Evolutionary conservation across 2,888 invertebrate genomes (phyloP), one percentile per base, ranked within the genome.

Genomic region (Cephus rjabovi): DNA sequence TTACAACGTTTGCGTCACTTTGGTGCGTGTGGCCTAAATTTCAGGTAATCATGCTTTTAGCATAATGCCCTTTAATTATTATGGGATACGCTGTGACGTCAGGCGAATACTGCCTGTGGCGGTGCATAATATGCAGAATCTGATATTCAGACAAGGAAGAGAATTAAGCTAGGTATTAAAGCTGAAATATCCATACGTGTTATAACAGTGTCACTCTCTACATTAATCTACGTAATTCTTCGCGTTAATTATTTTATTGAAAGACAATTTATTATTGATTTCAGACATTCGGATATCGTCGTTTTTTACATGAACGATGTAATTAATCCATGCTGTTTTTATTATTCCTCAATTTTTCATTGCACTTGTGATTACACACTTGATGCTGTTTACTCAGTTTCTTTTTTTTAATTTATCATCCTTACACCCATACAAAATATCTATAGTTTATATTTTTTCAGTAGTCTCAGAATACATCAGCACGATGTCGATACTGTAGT

Each of bases 11-110:
- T 77, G 78, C 69, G 75, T 40, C 74, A 78, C 71, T 79, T 75
- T 79, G 76, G 79, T 78, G 80, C 79, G 80, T 68, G 83, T 75
- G 81, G 78, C 79, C 82, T 82, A 70, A 80, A 81, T 83, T 80
- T 81, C 79, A 79, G 77, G 40, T 77, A 73, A 74, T 71, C 40
- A 23, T 56, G 40, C 40, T 56, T 56, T 76, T 77, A 76, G 34
- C 79, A 79, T 80, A 81, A 79, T 77, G 78, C 82, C 82, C 80
- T 81, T 80, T 81, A 82, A 81, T 83, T 83, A 82, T 81, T 83
- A 79, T 76, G 75, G 77, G 75, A 75, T 56, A 69, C 75, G 73
- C 74, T 77, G 80, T 75, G 79, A 80, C 80, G 82, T 82, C 83
- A 79, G 74, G 76, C 79, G 80, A 76, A 77, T 75, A 34, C 30